Evolutionary conservation across 1,140 invertebrate genomes (phyloP).

Genomic region (Leptopilina clavipes): DNA sequence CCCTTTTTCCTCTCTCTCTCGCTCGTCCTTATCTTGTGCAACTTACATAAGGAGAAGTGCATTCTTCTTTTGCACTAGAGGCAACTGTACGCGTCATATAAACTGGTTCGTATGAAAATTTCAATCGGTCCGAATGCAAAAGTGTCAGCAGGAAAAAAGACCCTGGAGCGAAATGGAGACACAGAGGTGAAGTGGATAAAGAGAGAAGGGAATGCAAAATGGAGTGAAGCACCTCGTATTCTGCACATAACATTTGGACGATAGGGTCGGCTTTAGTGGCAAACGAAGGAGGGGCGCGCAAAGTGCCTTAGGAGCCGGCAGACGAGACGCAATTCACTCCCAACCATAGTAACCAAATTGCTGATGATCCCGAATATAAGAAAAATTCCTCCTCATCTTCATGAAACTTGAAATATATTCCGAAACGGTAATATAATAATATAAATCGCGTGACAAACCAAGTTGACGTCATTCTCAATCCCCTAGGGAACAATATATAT

Average conservation of each 20-base stretch:
- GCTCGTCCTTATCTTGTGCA: background rate
- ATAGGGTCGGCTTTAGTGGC: conserved; percentile 36
- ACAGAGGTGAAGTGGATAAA: conserved; percentile 40
- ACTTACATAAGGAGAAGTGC: conserved; percentile 8
- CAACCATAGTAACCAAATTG: background rate
- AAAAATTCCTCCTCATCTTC: background rate
- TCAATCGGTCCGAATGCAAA: conserved; percentile 59
- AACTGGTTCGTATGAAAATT: conserved; percentile 69
- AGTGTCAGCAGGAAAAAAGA: conserved; percentile 42
- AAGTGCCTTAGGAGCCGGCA: conserved; percentile 48
- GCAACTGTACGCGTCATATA: conserved; percentile 56
- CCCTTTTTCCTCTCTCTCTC: background rate
- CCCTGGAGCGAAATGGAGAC: conserved; percentile 48
- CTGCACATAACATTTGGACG: conserved; percentile 25
- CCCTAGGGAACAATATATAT: too few relatives aligned
- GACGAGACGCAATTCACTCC: conserved; percentile 12
- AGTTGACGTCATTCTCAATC: too few relatives aligned
- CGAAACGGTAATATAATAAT: too few relatives aligned
- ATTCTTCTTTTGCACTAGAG: background rate
- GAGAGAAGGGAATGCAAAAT: conserved; percentile 39
- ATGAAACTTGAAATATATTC: too few relatives aligned
- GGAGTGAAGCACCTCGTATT: background rate
- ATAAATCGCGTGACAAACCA: too few relatives aligned
- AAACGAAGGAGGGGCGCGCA: conserved; percentile 39
- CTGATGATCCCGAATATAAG: conserved; percentile 10